Base-by-base conservation (phyloP, 2,113 vertebrate genomes). In the Condylura cristata region DNA sequence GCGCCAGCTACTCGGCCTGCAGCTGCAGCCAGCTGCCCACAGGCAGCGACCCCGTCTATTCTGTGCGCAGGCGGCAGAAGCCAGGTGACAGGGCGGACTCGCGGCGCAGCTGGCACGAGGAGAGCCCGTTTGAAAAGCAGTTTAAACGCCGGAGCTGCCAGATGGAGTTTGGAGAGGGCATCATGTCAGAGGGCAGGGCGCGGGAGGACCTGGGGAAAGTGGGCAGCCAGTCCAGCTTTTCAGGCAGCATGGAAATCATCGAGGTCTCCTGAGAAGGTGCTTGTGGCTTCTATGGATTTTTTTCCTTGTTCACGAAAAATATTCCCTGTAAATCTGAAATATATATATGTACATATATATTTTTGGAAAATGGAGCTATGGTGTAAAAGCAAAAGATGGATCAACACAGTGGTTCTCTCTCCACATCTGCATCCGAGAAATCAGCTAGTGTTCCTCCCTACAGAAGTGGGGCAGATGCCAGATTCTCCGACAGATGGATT, bases 111-210 rank as follows among this genome's bases (percentile, higher is more conserved):
- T 99, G 99, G 99, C 99, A 99, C 0, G 99, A 99, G 70, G 99
- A 99, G 95, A 99, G 99, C 98, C 99, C 98, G 93, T 99, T 99
- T 1, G 99, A 99, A 95, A 99, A 99, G 98, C 99, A 99, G 98
- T 99, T 99, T 71, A 99, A 99, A 91, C 98, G 99, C 8, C 98
- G 99, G 14, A 99, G 99, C 98, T 99, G 99, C 95, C 99, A 99
- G 98, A 99, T 99, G 99, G 99, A 99, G 95, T 99, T 99, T 10
- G 99, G 99, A 44, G 99, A 99, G 63, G 98, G 99, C 92, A 97
- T 99, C 81, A 95, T 98, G 98, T 95, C 98, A 0, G 99, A 99
- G 97, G 98, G 97, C 95, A 96, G 98, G 26, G 99, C 99, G 12
- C 97, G 99, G 20, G 99, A 99, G 75, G 99, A 99, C 32, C 98